Base-by-base conservation (phyloP, 1,140 invertebrate genomes). In the Triops longicaudatus region DNA sequence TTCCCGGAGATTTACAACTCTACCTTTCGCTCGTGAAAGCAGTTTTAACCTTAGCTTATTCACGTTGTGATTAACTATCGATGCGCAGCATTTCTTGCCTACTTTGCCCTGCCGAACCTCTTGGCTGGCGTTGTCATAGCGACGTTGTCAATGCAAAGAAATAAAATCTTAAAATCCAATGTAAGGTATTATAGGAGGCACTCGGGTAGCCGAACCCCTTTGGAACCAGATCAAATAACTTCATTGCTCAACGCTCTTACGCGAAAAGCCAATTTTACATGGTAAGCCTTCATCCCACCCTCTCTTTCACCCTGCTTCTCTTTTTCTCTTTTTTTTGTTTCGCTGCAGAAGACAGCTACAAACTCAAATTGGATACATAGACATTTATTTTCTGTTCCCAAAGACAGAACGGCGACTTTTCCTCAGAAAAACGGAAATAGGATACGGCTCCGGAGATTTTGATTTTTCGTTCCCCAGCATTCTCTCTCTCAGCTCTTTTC, bases 211-310 rank as follows among this genome's bases (percentile, higher is more conserved):
- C 50, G 10, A 63, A 63, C 50, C 50, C 50, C 50, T 63, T 63
- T 63, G 50, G 50, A 63, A 63, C 17, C 50, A 63, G 50, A 63
- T 63, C 50, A 63, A 63, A 63, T 63, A 63, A 63, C 50, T 63
- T 63, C 17, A 63, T 22, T 63, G 50, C 50, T 63, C 50, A 63
- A 63, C 50, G 50, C 50, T 63, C 50, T 63, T 63, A 63, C 50
- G 50, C 50, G 50, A 63, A 63, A 63, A 63, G 50, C 50, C 50
- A 63, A 63, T 63, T 63, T 63, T 63, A 63, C 50, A 63, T n/a
- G 14, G 50, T 63, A 63, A 63, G 50, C 14, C 17, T 63, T 37
- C 31, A 4, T 37, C 31, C 31, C 31, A 37, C 31, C 31, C 50
- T 22, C 50, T 63, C 22, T 63, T 63, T 7, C 50, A 63, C 50